Evolutionary conservation across 2,888 invertebrate genomes (phyloP).

Genomic region (Crematogaster levior): DNA sequence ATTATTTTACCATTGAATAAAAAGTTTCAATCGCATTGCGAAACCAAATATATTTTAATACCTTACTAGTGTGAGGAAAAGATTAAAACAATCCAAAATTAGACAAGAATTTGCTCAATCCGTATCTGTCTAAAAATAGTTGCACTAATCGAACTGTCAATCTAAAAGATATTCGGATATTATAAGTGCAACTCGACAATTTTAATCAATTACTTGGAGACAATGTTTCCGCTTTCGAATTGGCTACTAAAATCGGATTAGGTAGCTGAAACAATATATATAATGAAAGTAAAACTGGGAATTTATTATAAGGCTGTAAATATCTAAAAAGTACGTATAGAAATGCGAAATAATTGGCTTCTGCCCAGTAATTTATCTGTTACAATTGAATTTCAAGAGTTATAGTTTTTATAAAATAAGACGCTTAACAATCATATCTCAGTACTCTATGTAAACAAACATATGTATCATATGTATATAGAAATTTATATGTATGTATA

Average conservation of each 20-base stretch:
- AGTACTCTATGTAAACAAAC: constrained; percentile 63
- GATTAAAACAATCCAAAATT: constrained; percentile 38
- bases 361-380: constrained; percentile 1
- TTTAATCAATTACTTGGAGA: not conserved
- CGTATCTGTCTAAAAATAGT: not conserved
- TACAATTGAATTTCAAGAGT: constrained; percentile 6
- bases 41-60: constrained; percentile 81
- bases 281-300: not conserved
- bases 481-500: constrained; percentile 77
- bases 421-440: constrained; percentile 7
- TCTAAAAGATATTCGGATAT: not conserved
- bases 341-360: constrained; percentile 18
- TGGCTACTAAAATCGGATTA: not conserved
- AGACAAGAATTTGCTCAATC: constrained; percentile 70
- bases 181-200: not conserved
- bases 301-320: constrained; percentile 32
- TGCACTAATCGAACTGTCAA: not conserved
- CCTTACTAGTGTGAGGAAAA: constrained; percentile 47
- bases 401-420: constrained; percentile 24
- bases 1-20: not conserved
- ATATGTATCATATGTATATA: constrained; percentile 79
- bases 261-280: not conserved
- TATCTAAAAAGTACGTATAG: constrained; percentile 25
- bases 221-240: constrained; percentile 15
- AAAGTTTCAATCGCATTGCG: constrained; percentile 70